Base-by-base conservation (phyloP, 1,140 invertebrate species). In the Caenorhabditis brenneri region DNA sequence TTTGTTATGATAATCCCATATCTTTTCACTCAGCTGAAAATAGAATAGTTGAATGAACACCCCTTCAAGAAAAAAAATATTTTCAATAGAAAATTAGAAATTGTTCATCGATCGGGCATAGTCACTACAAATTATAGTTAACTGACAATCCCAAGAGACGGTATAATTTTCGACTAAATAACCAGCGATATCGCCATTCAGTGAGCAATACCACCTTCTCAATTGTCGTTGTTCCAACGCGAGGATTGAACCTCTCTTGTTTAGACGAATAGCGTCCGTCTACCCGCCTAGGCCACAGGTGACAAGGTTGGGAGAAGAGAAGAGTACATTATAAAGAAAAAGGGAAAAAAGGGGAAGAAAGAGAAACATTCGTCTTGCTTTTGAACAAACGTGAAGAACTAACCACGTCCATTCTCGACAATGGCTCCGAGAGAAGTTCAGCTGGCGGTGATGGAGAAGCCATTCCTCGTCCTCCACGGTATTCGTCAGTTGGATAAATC, bases 11-110 rank as follows among this genome's bases (percentile, higher is more conserved):
- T 87, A 91, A 36, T 88, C 80, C 53, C 81, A 88, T 53, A 91
- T 90, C 49, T 90, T 85, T 46, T 88, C 89, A 79, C 89, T 89
- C 36, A 90, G 81, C 87, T 87, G 86, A 79, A 86, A 80, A 60
- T n/a, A 36, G 1, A 10, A 19, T 0, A 79, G 33, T 74, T 46
- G 39, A 42, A 42, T 5, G 39, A 42, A 42, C 12, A n/a, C n/a
- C n/a, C n/a, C n/a, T n/a, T n/a, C n/a, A n/a, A n/a, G n/a, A n/a
- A n/a, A n/a, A n/a, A n/a, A n/a, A n/a, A n/a, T n/a, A n/a, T n/a
- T n/a, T n/a, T n/a, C n/a, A n/a, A 42, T 42, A 12, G 39, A 42
- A 42, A 42, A 42, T 42, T 0, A 65, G 19, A 65, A 65, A 5
- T 19, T 36, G 58, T 65, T 9, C 22, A 10, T 36, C 58, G 10